These are phyloP conservation scores for Balanococcus diminutus DNA, from an alignment of 2,888 invertebrate species.

Conservation along the genomic window DNA sequence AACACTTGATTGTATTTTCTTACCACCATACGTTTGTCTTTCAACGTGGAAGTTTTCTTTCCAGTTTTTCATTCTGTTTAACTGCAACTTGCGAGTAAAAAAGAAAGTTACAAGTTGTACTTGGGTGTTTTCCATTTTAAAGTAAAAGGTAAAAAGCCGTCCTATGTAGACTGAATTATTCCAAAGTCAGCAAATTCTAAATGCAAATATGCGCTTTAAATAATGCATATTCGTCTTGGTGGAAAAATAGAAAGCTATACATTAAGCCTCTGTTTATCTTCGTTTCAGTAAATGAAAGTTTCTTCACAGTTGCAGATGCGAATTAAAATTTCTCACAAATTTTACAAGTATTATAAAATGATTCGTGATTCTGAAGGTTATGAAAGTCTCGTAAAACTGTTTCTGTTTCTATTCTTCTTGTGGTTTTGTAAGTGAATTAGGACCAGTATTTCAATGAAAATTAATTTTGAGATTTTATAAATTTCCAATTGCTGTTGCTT, in stretches of 20 bases:
- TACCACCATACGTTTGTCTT: neutral
- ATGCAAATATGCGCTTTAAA: conserved; percentile 49
- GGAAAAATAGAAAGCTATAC: conserved; percentile 39
- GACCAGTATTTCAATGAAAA: no score
- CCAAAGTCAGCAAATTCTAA: conserved; percentile 40
- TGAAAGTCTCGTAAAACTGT: neutral
- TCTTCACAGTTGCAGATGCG: neutral
- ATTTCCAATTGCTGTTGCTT: no score
- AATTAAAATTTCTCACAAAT: conserved; percentile 18
- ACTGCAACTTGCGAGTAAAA: conserved; percentile 12
- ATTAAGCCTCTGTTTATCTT: conserved; percentile 14
- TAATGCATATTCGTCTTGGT: conserved; percentile 48
- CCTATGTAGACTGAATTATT: conserved; percentile 45
- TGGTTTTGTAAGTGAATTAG: no score
- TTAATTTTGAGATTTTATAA: no score
- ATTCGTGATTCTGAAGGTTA: neutral
- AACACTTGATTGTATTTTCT: conserved; percentile 17
- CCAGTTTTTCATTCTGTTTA: conserved; percentile 16
- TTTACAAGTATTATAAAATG: neutral
- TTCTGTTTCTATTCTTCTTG: no score
- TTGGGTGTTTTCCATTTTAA: neutral
- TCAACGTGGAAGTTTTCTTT: neutral
- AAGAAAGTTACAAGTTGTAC: conserved; percentile 17
- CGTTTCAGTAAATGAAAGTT: conserved; percentile 8
- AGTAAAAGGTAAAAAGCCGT: conserved; percentile 27